Percentiles rank a stretch among this genome's conserved stretches.
phyloP scores from a whole-genome alignment of 2,888 invertebrate genomes.

The Drosophila diplacantha region DNA sequence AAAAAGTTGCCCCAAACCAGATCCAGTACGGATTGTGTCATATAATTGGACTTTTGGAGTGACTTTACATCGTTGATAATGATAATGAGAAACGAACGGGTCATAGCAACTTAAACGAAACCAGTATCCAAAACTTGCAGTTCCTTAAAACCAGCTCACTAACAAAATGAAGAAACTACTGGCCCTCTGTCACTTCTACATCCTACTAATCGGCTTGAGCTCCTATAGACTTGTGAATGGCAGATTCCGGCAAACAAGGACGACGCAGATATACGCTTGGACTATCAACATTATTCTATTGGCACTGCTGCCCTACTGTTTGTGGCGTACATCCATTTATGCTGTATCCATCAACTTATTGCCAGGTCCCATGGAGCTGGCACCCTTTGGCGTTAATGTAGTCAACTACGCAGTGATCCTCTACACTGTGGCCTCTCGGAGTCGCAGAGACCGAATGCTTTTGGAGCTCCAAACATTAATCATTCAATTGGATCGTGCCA shows the following conservation, averaged over 20 bases:
- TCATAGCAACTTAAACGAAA: neutral
- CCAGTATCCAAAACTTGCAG: neutral
- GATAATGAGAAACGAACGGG: neutral
- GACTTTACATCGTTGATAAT: conserved; percentile 4
- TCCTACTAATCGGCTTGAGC: neutral
- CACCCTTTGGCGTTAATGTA: neutral
- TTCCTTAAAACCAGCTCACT: neutral
- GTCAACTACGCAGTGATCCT: neutral
- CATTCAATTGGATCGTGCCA: neutral
- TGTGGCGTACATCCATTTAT: neutral
- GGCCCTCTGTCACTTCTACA: neutral
- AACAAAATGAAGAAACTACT: neutral
- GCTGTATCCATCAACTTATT: neutral
- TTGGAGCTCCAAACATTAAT: neutral
- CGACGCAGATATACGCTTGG: neutral
- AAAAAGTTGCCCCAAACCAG: neutral
- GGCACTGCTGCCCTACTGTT: neutral
- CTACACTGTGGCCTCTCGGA: neutral
- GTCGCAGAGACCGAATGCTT: neutral
- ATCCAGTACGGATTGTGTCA: neutral
- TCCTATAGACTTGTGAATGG: neutral
- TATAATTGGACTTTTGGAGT: neutral
- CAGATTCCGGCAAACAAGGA: neutral
- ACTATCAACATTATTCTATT: neutral
- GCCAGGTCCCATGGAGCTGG: neutral